These are phyloP conservation scores for Typhlomys cinereus DNA, from an alignment of 2,113 vertebrate species.

Conservation along the genomic window DNA sequence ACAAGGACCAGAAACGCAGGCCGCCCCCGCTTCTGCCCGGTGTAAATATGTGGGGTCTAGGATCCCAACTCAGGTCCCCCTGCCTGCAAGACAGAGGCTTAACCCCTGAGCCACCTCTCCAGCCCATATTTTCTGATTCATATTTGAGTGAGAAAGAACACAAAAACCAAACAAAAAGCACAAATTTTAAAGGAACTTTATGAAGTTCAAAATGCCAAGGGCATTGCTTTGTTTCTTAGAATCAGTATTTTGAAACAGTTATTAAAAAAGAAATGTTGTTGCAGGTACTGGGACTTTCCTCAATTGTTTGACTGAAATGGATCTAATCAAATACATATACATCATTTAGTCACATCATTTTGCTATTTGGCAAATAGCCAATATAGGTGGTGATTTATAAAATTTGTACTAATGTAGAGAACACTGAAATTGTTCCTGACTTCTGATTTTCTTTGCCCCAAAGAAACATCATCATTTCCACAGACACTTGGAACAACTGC, in stretches of 20 bases:
- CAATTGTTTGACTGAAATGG: background rate
- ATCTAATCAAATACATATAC: background rate
- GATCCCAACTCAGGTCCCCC: no score
- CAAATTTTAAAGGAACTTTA: background rate
- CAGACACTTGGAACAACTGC: background rate
- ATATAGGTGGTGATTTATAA: background rate
- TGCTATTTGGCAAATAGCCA: background rate
- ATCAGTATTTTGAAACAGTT: background rate
- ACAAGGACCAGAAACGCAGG: no score
- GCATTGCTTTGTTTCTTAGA: background rate
- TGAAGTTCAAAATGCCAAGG: background rate
- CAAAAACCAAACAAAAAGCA: no score
- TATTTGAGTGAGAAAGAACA: background rate
- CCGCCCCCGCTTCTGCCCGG: no score
- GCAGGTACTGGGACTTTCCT: background rate
- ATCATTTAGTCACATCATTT: background rate
- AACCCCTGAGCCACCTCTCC: no score
- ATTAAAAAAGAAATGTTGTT: background rate
- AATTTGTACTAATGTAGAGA: background rate
- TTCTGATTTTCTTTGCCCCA: background rate
- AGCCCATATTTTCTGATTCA: background rate
- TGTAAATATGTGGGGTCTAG: no score
- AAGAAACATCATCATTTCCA: background rate
- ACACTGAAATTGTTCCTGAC: background rate
- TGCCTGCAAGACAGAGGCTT: no score